Percentiles rank a stretch among this genome's conserved stretches.
Conservation (phyloP, 1,140 invertebrate species). For the Eufriesea mexicana region DNA sequence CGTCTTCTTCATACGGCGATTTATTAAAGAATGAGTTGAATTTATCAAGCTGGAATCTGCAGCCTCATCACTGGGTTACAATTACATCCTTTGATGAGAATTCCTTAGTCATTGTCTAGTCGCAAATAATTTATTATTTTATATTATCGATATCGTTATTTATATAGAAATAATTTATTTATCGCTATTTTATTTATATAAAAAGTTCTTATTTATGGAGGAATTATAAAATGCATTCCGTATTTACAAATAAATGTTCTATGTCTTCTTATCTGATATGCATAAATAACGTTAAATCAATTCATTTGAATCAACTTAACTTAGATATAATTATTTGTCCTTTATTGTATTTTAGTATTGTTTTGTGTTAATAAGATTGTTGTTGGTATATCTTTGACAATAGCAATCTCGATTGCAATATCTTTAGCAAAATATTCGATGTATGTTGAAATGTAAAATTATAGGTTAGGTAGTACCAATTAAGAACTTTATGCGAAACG, state of each 20-base stretch:
- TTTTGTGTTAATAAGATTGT: too few relatives aligned
- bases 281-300: not conserved
- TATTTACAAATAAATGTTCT: not conserved
- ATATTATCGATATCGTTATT: constrained; percentile 35
- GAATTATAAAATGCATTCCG: constrained; percentile 12
- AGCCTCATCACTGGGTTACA: constrained; percentile 19
- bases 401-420: not conserved
- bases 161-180: constrained; percentile 4
- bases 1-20: constrained; percentile 26
- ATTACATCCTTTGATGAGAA: constrained; percentile 32
- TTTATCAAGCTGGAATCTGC: constrained; percentile 17
- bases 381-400: not conserved
- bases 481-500: not conserved
- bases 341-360: too few relatives aligned
- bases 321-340: not conserved
- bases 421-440: not conserved
- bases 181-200: not conserved
- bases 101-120: constrained; percentile 33
- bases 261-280: not conserved
- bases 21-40: constrained; percentile 41
- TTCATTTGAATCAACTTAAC: not conserved
- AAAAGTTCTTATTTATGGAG: not conserved
- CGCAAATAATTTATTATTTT: constrained; percentile 10
- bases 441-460: not conserved
- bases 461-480: not conserved